Percentiles rank a stretch among this genome's conserved stretches.
Conservation (phyloP, 2,113 vertebrate species). For the Onychostoma macrolepis region DNA sequence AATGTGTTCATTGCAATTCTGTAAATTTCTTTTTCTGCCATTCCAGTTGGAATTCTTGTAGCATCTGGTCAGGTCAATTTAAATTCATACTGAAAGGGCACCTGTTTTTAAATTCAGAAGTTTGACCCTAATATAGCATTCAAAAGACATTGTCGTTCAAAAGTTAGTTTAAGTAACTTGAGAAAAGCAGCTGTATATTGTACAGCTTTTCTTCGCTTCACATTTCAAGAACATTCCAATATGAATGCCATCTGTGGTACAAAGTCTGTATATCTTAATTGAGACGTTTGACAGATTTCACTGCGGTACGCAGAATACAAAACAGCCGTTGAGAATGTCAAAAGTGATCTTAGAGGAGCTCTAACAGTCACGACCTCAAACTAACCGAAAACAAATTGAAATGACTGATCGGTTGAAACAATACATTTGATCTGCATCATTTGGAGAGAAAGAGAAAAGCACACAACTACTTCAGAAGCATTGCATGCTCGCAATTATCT, state of each 20-base stretch:
- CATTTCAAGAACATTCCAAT: neutral
- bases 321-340: neutral
- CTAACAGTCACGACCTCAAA: constrained; percentile 36
- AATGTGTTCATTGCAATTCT: neutral
- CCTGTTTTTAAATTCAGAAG: neutral
- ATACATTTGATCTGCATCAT: constrained; percentile 49
- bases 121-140: neutral
- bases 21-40: neutral
- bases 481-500: constrained; percentile 51
- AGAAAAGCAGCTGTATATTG: neutral
- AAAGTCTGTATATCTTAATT: constrained; percentile 7
- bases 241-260: constrained; percentile 14
- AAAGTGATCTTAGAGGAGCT: neutral
- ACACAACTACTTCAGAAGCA: neutral
- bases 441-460: constrained; percentile 14
- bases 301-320: neutral
- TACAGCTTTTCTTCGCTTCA: neutral
- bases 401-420: constrained; percentile 26
- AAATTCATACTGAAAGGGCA: neutral
- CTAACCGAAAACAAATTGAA: constrained; percentile 29
- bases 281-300: constrained; percentile 3
- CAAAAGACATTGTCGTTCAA: neutral
- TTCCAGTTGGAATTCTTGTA: neutral
- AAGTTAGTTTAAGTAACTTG: neutral
- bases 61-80: neutral